Base-by-base conservation (phyloP, 92 coral and sea anemone genomes). In the Blastomussa wellsi region DNA sequence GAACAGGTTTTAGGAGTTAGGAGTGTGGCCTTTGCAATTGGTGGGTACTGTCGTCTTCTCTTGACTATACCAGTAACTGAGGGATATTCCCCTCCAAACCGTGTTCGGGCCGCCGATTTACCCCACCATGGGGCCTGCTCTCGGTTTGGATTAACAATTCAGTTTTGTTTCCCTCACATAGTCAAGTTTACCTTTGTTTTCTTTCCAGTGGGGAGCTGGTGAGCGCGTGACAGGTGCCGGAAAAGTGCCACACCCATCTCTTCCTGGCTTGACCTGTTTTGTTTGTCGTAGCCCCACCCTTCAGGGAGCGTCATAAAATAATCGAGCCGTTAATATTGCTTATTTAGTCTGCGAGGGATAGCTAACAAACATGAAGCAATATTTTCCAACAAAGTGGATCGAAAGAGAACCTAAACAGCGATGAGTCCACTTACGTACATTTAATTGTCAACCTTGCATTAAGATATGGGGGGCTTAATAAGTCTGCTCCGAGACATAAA, bases 401-500 rank as follows among this genome's bases (percentile, higher is more conserved):
- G 67, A 62, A 26, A 38, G 68, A 2, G 44, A 55, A 78, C 36
- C 32, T n/a, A 28, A n/a, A 22, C 7, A 12, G 82, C 15, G 26
- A n/a, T 19, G 52, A 39, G 14, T 65, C 26, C 37, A 26, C 7
- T 22, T 10, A 20, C 10, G 39, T 57, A 19, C 33, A 37, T 65
- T 77, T 55, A 57, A 20, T 44, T 51, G 80, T 16, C 5, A 13
- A 7, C 28, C 8, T 60, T 83, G 11, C 0, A 65, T 39, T 62
- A 32, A 72, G 71, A 8, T 20, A 90, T 90, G 93, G 93, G 93
- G 39, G 90, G 90, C n/a, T 33, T 90, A 12, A 86, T 90, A 6
- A 90, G 93, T 66, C 78, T 88, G 37, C 62, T 90, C 20, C 88
- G 93, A 62, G 93, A 90, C 74, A 47, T 90, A 24, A 90, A 83